Evolutionary conservation across 92 coral and sea anemone genomes (phyloP), one percentile per base, ranked within the genome.

Genomic region (Chrysogorgia sp.): DNA sequence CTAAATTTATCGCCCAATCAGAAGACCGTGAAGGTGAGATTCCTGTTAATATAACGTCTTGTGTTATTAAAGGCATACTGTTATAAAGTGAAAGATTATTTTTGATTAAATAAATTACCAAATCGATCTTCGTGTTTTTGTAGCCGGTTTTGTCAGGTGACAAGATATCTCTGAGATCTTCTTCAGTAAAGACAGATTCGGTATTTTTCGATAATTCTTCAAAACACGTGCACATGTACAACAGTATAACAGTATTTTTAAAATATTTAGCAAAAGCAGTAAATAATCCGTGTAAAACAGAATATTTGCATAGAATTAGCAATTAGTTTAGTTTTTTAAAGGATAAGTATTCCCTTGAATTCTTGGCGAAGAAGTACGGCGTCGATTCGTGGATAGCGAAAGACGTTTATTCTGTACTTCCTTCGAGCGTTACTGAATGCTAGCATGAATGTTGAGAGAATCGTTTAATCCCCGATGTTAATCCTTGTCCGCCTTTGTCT

Each of bases 101-200:
- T 37, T 37, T 4, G 12, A 5, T 37, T 4, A 37, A 37, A 37
- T 37, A n/a, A 47, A 47, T 15, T 47, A 47, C 53, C 53, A 7
- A 47, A 47, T 47, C 53, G n/a, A n/a, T 7, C 14, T 47, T 47
- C 53, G n/a, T 12, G 53, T 47, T 7, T 12, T 47, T 47, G 9
- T 69, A 45, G n/a, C n/a, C 40, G 40, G 40, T 0, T 45, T 29
- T 26, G n/a, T 48, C 76, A 48, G 76, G 34, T 12, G 55, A 49
- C 50, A 45, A 40, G 31, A 69, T 45, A 69, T 69, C 76, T 69
- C 48, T 24, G 15, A 69, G n/a, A 49, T 69, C 76, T 29, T 69
- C 37, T 19, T 69, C 76, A 69, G 76, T 45, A 21, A 69, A 26
- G 34, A 48, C 40, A 69, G 58, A 23, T 69, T 43, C 32, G 50